Conservation (phyloP, 2,888 invertebrate genomes). For the Sipunculus nudus region DNA sequence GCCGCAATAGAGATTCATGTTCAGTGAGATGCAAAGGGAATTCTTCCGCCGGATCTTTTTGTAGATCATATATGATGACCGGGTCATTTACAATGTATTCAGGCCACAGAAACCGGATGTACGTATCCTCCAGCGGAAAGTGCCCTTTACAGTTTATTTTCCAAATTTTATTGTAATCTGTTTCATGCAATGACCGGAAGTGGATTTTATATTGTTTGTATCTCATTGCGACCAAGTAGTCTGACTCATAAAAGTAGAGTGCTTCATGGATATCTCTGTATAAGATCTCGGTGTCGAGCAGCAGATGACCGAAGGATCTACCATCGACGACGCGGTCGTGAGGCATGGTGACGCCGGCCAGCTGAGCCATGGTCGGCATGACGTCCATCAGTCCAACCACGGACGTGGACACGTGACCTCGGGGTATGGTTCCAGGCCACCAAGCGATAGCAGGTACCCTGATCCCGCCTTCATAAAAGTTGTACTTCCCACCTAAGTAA, state of each 20-base stretch:
- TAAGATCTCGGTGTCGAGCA: neutral
- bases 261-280: neutral
- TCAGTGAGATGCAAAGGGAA: conserved; percentile 3
- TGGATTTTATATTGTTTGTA: conserved; percentile 19
- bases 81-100: neutral
- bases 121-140: neutral
- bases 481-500: conserved; percentile 27
- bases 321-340: conserved; percentile 8
- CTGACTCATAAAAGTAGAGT: conserved; percentile 9
- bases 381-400: conserved; percentile 23
- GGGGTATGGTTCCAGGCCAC: conserved; percentile 26
- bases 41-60: conserved; percentile 25
- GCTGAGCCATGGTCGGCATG: conserved; percentile 19
- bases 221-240: conserved; percentile 14
- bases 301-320: neutral
- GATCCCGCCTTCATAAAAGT: conserved; percentile 27
- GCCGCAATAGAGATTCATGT: neutral
- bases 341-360: conserved; percentile 10
- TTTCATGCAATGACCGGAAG: conserved; percentile 11
- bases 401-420: neutral
- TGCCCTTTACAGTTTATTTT: neutral
- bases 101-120: neutral
- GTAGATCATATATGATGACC: conserved; percentile 15
- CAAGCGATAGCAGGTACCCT: conserved; percentile 28
- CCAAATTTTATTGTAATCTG: neutral